These are phyloP conservation scores for Doris montereyensis DNA, from an alignment of 2,888 invertebrate genomes.

Conservation along the genomic window DNA sequence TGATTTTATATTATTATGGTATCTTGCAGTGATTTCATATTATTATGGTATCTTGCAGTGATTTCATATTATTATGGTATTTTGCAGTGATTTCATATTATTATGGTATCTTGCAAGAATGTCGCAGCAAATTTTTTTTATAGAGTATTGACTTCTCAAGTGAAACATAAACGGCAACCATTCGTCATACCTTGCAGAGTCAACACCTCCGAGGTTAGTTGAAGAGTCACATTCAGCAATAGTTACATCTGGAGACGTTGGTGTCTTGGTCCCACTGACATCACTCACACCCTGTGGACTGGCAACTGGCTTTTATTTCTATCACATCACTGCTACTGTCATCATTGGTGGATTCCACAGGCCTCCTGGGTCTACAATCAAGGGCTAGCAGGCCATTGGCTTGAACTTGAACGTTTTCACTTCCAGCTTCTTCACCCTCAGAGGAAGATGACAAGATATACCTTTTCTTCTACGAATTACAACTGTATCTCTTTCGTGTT, in stretches of 20 bases:
- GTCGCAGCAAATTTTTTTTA: too few species aligned
- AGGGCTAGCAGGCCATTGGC: not conserved
- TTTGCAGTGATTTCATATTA: too few species aligned
- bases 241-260: not conserved
- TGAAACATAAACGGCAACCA: too few species aligned
- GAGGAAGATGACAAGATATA: conserved; percentile 24
- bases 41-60: too few species aligned
- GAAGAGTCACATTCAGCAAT: conserved; percentile 37
- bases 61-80: too few species aligned
- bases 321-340: not conserved
- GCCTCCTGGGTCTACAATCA: not conserved
- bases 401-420: not conserved
- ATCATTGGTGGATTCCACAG: not conserved
- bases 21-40: too few species aligned
- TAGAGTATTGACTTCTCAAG: too few species aligned
- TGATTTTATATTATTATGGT: too few species aligned
- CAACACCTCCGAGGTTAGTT: conserved; percentile 18
- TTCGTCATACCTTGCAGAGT: conserved; percentile 31
- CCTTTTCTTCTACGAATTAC: not conserved
- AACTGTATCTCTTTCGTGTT: conserved; percentile 24
- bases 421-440: not conserved
- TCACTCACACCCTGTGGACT: not conserved
- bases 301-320: not conserved
- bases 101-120: too few species aligned
- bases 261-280: too few species aligned